Conservation (phyloP, 2,113 vertebrate species). For the Myrmecobius fasciatus region DNA sequence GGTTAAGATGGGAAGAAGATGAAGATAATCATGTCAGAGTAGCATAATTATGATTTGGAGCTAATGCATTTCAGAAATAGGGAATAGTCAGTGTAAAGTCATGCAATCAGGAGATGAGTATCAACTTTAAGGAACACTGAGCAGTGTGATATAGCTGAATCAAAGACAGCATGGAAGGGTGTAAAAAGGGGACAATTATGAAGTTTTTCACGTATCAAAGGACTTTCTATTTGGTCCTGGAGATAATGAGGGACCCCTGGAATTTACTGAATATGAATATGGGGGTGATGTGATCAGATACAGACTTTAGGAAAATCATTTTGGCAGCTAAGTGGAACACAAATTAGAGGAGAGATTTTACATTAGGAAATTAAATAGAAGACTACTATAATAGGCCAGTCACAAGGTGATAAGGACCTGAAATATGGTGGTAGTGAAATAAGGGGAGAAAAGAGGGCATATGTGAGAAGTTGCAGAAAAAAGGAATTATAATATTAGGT, state of each 20-base stretch:
- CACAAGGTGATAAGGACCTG: not conserved
- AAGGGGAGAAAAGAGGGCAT: not conserved
- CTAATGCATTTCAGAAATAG: not conserved
- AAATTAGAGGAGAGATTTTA: not conserved
- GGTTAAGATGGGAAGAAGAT: not conserved
- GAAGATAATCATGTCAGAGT: not conserved
- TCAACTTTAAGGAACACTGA: not conserved
- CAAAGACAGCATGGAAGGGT: not conserved
- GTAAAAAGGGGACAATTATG: not conserved
- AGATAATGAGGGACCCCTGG: not conserved
- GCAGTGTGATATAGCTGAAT: not conserved
- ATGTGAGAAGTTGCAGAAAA: not conserved
- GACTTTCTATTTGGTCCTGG: not conserved
- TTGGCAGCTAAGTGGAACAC: not conserved
- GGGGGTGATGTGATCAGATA: not conserved
- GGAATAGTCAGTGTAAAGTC: not conserved
- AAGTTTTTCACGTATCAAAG: too few relatives aligned
- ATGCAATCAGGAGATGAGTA: too few relatives aligned
- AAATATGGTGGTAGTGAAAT: not conserved
- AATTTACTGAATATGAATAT: not conserved
- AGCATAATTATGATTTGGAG: too few relatives aligned
- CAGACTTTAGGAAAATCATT: not conserved
- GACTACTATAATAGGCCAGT: not conserved
- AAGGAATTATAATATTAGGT: not conserved
- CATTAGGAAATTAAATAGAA: not conserved